Base-by-base conservation (phyloP, 2,113 vertebrate species). In the Tragelaphus scriptus region DNA sequence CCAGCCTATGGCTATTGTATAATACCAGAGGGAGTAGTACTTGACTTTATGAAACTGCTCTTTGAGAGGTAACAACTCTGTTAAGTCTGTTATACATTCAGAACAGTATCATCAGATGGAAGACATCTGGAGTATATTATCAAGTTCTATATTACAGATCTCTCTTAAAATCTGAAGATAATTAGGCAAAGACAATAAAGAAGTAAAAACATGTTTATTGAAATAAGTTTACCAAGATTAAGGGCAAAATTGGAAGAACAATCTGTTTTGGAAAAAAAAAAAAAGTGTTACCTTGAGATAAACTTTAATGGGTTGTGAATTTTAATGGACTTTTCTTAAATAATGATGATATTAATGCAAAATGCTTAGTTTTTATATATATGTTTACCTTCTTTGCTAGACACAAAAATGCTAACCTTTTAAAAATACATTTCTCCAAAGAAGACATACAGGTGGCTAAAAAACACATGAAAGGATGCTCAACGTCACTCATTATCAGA, bases 101-200 rank as follows among this genome's bases (percentile, higher is more conserved):
- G 85, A 98, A 71, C 4, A 77, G n/a, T 71, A 80, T 40, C 53
- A 1, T 96, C 71, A 92, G 55, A 94, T 91, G 15, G 80, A 51
- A 92, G 91, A 85, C 93, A 89, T 91, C 85, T 90, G 94, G 56
- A 79, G 15, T 17, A 5, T 6, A 16, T 19, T 56, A 84, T 93
- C 59, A 85, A 49, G 15, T 94, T 71, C 92, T 59, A n/a, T 36
- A 28, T 94, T 95, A 93, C 32, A 96, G 56, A 92, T 65, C 87
- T 90, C 90, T 51, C 15, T 85, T 93, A 97, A 96, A 98, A 85
- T 40, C 51, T 59, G 71, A 96, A 94, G 3, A 19, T 77, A 98
- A 98, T 96, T 95, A 98, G 26, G 40, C 7, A 93, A 97, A 94
- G 5, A 11, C 87, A 28, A 98, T 75, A 97, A 97, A 91, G 36